These are phyloP conservation scores for Achlya flavicornis DNA, from an alignment of 2,888 invertebrate species.

Conservation along the genomic window DNA sequence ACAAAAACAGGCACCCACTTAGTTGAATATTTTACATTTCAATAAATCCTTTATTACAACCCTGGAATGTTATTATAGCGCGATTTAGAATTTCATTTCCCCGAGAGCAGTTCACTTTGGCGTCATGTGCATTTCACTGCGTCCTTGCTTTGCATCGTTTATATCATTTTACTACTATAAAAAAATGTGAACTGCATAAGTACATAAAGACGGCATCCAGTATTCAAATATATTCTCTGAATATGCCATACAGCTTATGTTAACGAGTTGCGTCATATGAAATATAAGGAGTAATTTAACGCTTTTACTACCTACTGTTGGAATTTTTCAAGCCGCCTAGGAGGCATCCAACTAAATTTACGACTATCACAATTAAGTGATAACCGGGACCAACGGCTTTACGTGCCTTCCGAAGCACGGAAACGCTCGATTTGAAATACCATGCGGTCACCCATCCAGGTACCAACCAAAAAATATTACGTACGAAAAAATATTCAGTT, in stretches of 20 bases:
- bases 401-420: no score
- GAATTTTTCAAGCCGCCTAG: no score
- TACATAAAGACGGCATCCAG: background rate
- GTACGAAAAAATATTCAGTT: no score
- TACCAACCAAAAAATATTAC: no score
- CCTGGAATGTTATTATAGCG: constrained; percentile 36
- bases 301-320: no score
- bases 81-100: constrained; percentile 56
- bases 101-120: constrained; percentile 34
- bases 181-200: constrained; percentile 3
- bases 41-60: constrained; percentile 7
- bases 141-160: constrained; percentile 21
- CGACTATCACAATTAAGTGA: no score
- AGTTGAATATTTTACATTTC: background rate
- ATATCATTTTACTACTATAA: constrained; percentile 2
- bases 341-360: no score
- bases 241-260: background rate
- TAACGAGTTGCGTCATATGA: background rate
- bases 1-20: background rate
- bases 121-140: constrained; percentile 58
- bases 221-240: constrained; percentile 5
- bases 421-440: no score
- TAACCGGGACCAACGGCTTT: no score
- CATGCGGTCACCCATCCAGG: no score
- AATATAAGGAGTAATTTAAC: background rate